phyloP scores from a whole-genome alignment of 1,140 invertebrate genomes.

The Pseudomyrmex sp. region DNA sequence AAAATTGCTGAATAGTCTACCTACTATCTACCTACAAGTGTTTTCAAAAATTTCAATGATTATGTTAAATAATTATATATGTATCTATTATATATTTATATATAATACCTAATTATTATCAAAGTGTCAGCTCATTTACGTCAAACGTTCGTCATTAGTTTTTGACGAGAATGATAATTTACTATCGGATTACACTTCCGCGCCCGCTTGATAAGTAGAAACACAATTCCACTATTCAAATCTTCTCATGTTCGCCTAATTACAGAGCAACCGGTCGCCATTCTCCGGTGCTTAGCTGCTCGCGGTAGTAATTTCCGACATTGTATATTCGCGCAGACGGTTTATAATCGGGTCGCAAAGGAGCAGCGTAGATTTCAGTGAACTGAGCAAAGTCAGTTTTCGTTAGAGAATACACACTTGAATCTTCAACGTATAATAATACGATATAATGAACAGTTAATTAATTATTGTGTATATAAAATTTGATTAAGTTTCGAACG shows the following conservation, averaged over 20 bases:
- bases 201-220: conserved; percentile 37
- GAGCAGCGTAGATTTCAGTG: conserved; percentile 53
- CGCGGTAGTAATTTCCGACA: conserved; percentile 54
- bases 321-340: conserved; percentile 41
- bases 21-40: too few species aligned
- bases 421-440: not conserved
- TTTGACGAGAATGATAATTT: too few species aligned
- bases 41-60: too few species aligned
- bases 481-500: conserved; percentile 1
- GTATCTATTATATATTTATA: too few species aligned
- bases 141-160: too few species aligned
- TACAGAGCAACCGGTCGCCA: conserved; percentile 51
- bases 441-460: not conserved
- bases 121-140: too few species aligned
- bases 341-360: conserved; percentile 53
- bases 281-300: conserved; percentile 54
- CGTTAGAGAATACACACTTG: conserved; percentile 2
- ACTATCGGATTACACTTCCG: conserved; percentile 27
- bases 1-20: not conserved
- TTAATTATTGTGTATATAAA: conserved; percentile 2
- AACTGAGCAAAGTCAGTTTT: conserved; percentile 23
- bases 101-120: too few species aligned
- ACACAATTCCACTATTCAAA: conserved; percentile 50
- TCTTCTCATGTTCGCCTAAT: conserved; percentile 58
- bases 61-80: too few species aligned